Conservation (phyloP, 2,113 vertebrate genomes). For the Scalopus aquaticus region DNA sequence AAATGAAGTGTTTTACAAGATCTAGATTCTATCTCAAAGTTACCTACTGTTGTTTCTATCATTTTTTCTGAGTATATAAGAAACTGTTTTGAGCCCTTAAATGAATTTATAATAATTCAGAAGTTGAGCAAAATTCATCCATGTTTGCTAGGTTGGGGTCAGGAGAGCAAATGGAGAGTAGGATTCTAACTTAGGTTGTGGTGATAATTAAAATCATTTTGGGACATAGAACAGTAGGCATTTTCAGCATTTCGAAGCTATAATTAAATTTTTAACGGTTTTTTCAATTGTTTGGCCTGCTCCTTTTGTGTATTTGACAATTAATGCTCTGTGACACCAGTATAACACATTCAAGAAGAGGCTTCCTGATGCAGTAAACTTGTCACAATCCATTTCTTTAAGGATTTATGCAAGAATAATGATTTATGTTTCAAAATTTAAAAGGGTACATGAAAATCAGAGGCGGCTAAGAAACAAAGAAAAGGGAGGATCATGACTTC, state of each 20-base stretch:
- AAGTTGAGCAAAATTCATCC: background rate
- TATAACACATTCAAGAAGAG: background rate
- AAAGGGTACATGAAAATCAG: background rate
- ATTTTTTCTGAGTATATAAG: background rate
- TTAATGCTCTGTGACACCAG: background rate
- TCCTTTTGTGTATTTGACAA: background rate
- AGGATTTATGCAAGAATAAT: background rate
- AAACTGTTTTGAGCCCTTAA: background rate
- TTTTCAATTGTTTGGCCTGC: background rate
- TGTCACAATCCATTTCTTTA: background rate
- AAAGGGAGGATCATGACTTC: background rate
- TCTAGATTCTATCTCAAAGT: background rate
- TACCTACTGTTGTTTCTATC: background rate
- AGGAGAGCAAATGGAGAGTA: background rate
- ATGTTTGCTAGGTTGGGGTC: background rate
- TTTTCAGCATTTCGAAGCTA: background rate
- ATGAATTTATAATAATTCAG: background rate
- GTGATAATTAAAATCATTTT: background rate
- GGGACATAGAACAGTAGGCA: background rate
- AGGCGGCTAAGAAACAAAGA: background rate
- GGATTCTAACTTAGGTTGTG: background rate
- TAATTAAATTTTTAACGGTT: background rate
- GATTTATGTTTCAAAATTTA: background rate
- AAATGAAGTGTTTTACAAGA: background rate
- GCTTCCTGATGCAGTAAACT: background rate